Evolutionary conservation across 2,888 invertebrate species (phyloP).

Genomic region (Drosophila antonietae): DNA sequence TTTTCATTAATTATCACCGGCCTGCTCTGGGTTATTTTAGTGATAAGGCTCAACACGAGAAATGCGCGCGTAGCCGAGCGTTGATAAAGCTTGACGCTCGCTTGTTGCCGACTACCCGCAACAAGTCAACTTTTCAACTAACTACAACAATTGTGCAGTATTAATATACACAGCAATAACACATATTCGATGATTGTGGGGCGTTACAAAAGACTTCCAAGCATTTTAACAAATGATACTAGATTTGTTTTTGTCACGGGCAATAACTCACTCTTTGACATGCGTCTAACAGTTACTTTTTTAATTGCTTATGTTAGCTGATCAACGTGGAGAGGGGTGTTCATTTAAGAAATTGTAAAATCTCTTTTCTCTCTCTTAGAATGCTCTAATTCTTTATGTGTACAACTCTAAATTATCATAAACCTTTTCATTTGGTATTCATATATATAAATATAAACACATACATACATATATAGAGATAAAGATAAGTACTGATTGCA

Average conservation of each 20-base stretch:
- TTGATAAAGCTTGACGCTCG: constrained; percentile 38
- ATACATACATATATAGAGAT: background rate
- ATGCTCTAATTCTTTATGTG: background rate
- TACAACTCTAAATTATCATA: background rate
- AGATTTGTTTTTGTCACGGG: constrained; percentile 1
- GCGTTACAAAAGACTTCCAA: constrained; percentile 10
- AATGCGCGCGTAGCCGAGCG: constrained; percentile 30
- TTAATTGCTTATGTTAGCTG: constrained; percentile 6
- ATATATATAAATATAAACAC: background rate
- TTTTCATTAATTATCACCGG: constrained; percentile 25
- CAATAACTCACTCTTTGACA: constrained; percentile 21
- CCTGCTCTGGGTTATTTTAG: constrained; percentile 43
- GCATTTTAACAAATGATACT: constrained; percentile 16
- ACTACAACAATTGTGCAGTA: constrained; percentile 10
- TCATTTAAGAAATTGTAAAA: background rate
- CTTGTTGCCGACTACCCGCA: constrained; percentile 31
- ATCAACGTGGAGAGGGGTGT: background rate
- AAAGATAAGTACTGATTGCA: constrained; percentile 9
- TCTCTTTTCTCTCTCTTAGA: background rate
- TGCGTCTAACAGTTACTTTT: constrained; percentile 1
- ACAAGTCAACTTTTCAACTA: constrained; percentile 4
- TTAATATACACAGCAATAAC: background rate
- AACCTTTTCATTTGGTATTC: background rate
- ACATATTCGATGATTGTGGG: constrained; percentile 9
- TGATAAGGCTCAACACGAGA: constrained; percentile 45